Evolutionary conservation across 1,140 invertebrate genomes (phyloP).

Genomic region (Solen grandis): DNA sequence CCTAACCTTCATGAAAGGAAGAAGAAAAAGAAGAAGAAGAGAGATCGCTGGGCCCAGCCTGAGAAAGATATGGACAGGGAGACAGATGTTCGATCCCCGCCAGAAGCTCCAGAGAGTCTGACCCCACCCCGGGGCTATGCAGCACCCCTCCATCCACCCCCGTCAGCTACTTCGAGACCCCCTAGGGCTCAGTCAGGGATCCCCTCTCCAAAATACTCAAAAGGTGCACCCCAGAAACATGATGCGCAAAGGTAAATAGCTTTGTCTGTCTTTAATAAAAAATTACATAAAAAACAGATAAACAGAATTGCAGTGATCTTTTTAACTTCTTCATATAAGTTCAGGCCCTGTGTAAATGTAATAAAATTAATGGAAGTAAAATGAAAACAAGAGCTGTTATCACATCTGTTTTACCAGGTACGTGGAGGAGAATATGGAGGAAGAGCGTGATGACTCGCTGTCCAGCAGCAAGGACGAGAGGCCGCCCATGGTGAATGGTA

Average conservation of each 20-base stretch:
- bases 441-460: constrained; percentile 43
- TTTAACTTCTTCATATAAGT: neutral
- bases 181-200: constrained; percentile 62
- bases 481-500: constrained; percentile 69
- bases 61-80: constrained; percentile 69
- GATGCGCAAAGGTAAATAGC: constrained; percentile 63
- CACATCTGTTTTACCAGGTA: constrained; percentile 58
- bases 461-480: constrained; percentile 25
- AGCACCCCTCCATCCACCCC: constrained; percentile 73
- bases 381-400: neutral
- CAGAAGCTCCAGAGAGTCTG: constrained; percentile 67
- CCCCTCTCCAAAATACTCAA: constrained; percentile 69
- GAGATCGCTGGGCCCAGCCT: constrained; percentile 31
- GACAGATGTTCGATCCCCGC: constrained; percentile 64
- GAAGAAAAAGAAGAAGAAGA: constrained; percentile 73
- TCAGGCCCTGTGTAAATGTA: neutral
- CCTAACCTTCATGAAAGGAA: constrained; percentile 62
- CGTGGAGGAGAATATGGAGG: constrained; percentile 67
- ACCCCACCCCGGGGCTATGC: constrained; percentile 72
- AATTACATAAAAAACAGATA: no score
- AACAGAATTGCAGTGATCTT: neutral
- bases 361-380: neutral
- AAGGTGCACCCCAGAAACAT: constrained; percentile 68
- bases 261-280: no score
- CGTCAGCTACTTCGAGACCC: constrained; percentile 61